phyloP scores from a whole-genome alignment of 2,797 vertebrate species.

The Lepilemur septentrionalis region DNA sequence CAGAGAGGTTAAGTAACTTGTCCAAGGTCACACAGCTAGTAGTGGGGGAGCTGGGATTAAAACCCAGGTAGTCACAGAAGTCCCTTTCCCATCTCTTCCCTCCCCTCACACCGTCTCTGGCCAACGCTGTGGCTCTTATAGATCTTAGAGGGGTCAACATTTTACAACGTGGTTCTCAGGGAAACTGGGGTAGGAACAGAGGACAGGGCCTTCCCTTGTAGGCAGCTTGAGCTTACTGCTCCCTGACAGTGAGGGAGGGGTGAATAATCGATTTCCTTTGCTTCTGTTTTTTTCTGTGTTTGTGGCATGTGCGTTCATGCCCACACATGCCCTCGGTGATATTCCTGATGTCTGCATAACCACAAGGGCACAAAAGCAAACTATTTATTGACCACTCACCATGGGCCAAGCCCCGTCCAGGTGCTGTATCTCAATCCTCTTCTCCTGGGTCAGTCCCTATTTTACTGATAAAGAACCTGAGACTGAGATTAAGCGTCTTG shows the following conservation, averaged over 20 bases:
- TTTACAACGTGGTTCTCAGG: background rate
- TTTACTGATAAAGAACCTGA: background rate
- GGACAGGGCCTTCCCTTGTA: background rate
- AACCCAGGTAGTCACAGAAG: background rate
- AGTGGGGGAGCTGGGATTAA: background rate
- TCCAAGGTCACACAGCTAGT: background rate
- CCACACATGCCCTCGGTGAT: too few species aligned
- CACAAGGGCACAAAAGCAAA: fast-evolving
- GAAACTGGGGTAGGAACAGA: background rate
- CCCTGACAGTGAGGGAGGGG: background rate
- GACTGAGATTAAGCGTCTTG: background rate
- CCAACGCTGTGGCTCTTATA: background rate
- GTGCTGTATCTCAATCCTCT: background rate
- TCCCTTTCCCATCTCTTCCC: background rate
- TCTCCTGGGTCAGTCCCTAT: background rate
- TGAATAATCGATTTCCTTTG: too few species aligned
- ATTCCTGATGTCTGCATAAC: background rate
- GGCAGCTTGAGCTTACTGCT: background rate
- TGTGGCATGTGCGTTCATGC: background rate
- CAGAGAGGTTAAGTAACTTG: background rate
- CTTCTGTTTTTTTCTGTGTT: background rate
- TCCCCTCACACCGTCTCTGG: background rate
- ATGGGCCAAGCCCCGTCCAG: background rate
- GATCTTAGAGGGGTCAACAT: background rate
- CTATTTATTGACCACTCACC: fast-evolving